phyloP scores from a whole-genome alignment of 2,113 vertebrate species.

The Poeciliopsis retropinna region DNA sequence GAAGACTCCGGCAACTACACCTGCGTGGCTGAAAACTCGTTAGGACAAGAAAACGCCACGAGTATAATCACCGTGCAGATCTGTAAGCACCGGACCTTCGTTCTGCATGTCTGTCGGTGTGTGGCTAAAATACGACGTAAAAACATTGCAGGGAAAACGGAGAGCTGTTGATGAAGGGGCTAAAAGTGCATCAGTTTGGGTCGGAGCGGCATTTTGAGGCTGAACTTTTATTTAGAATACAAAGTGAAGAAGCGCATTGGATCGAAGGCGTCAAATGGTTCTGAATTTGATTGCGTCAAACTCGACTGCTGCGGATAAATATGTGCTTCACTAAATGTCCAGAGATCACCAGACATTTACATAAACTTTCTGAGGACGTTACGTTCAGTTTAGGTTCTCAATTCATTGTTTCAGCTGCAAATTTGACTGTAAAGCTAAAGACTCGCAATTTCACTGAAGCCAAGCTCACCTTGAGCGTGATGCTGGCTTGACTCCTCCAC shows the following conservation, averaged over 20 bases:
- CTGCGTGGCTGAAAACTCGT: slow-evolving; percentile 93
- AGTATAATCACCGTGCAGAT: slow-evolving; percentile 92
- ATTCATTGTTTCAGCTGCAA: not conserved
- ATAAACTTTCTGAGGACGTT: not conserved
- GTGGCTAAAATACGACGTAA: no score
- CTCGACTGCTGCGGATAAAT: no score
- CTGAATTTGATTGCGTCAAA: not conserved
- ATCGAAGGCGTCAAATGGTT: no score
- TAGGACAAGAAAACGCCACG: slow-evolving; percentile 89
- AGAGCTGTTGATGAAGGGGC: no score
- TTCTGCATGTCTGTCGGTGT: not conserved
- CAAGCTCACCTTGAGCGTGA: not conserved
- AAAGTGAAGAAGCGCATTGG: no score
- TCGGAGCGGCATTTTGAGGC: not conserved
- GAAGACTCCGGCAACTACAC: slow-evolving; percentile 96
- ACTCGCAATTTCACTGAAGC: not conserved
- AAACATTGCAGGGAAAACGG: no score
- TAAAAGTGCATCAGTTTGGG: no score
- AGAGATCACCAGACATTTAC: not conserved
- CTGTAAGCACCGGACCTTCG: slow-evolving; percentile 81
- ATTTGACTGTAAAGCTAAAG: not conserved
- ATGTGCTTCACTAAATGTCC: not conserved
- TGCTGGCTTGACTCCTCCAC: no score
- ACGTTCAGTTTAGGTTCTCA: not conserved
- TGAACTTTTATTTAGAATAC: not conserved